Evolutionary conservation across 1,140 invertebrate species (phyloP).

Genomic region (Mylabris phalerata): DNA sequence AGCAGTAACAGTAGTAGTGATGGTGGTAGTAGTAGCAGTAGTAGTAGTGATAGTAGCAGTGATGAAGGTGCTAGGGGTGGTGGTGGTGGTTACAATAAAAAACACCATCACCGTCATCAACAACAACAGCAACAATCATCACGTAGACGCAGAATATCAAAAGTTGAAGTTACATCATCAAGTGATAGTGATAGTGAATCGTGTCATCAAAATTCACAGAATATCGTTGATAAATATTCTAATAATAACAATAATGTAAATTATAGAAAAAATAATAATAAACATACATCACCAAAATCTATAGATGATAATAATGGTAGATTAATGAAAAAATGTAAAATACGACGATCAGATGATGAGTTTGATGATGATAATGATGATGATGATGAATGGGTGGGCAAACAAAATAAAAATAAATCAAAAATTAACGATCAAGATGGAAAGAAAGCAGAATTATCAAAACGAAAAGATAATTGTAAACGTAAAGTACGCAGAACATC

Average conservation of each 20-base stretch:
- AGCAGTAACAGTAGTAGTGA: constrained; percentile 29
- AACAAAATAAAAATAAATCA: constrained; percentile 28
- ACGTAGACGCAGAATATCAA: neutral
- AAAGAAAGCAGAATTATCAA: constrained; percentile 20
- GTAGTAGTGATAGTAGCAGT: constrained; percentile 28
- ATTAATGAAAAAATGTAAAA: neutral
- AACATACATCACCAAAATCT: too few species aligned
- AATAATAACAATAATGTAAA: neutral
- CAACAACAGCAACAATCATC: constrained; percentile 24
- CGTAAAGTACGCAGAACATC: constrained; percentile 24
- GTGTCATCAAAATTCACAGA: too few species aligned
- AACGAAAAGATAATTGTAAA: constrained; percentile 36
- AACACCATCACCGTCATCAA: constrained; percentile 12
- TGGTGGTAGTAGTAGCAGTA: constrained; percentile 27
- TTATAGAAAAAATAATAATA: too few species aligned
- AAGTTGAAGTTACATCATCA: neutral
- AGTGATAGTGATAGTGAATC: neutral
- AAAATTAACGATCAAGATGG: constrained; percentile 5
- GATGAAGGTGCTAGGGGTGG: neutral
- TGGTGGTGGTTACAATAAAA: neutral
- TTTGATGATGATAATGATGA: constrained; percentile 23
- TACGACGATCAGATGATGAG: constrained; percentile 21
- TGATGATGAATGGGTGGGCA: constrained; percentile 31
- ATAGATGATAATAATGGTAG: too few species aligned
- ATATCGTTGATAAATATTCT: constrained; percentile 3